Conservation (phyloP, 2,797 vertebrate species). For the Varecia variegata region DNA sequence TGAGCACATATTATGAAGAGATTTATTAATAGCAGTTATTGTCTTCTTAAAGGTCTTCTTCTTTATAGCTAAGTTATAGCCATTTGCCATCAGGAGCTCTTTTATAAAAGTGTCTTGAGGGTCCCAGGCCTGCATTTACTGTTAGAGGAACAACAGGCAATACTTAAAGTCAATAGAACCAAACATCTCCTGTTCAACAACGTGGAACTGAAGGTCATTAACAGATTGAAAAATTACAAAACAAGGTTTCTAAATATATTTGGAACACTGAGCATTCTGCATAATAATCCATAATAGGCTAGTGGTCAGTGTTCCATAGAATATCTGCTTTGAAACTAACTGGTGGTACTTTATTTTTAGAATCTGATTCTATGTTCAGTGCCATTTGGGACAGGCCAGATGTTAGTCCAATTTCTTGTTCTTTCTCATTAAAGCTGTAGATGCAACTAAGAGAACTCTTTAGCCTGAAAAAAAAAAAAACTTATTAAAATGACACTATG, state of each 20-base stretch:
- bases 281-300: constrained; percentile 50
- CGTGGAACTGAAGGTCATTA: constrained; percentile 62
- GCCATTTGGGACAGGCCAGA: constrained; percentile 63
- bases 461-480: neutral
- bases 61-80: neutral
- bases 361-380: constrained; percentile 38
- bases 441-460: constrained; percentile 26
- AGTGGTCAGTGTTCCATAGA: constrained; percentile 68
- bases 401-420: constrained; percentile 59
- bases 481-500: neutral
- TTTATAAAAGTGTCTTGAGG: constrained; percentile 16
- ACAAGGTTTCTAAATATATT: constrained; percentile 56
- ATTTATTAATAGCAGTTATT: constrained; percentile 19
- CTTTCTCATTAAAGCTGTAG: constrained; percentile 54
- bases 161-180: constrained; percentile 33
- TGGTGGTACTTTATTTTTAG: constrained; percentile 56
- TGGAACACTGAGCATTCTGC: constrained; percentile 35
- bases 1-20: neutral
- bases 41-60: constrained; percentile 4
- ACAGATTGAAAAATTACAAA: constrained; percentile 53
- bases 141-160: constrained; percentile 48
- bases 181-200: constrained; percentile 44
- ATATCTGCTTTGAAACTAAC: constrained; percentile 57
- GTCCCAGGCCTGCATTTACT: constrained; percentile 14
- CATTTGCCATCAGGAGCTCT: neutral